Evolutionary conservation across 2,888 invertebrate species (phyloP), one percentile per base, ranked within the genome.

Genomic region (Cephus spinipes): DNA sequence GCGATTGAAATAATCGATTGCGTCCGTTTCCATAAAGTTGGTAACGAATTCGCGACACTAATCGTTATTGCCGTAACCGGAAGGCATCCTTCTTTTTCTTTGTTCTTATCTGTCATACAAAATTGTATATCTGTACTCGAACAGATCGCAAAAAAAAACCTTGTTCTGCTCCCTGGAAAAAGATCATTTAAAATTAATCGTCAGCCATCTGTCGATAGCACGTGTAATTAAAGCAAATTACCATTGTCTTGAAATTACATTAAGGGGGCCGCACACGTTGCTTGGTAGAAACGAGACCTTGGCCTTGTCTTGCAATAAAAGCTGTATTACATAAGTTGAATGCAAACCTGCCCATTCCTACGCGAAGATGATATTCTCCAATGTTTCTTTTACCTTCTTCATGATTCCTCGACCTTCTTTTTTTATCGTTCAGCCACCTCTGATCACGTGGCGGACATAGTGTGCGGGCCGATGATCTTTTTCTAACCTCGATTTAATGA

Each of bases 271-370:
- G 23, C 55, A 55, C 55, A 55, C 55, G 55, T 55, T 23, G 55
- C 23, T 23, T 55, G 2, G 9, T 9, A 55, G 55, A 23, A 55
- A 9, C 55, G 76, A 80, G 87, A 87, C 89, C 89, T 89, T 88
- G 87, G 88, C 89, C 88, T 89, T 89, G 89, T 86, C 86, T 87
- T 81, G 82, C 84, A 83, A 82, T 83, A 86, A 85, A 85, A 55
- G 55, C 55, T 55, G 87, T 82, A 83, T 89, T 89, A 88, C 88
- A 85, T 89, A 88, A 89, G 87, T 55, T 2, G 9, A 55, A 23
- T 23, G 55, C 23, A 23, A 55, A 23, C 55, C 55, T 23, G 23
- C 55, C 9, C 55, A 55, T 55, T 9, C 23, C 55, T 55, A 55
- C 55, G 55, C 1, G 55, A 55, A 23, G 55, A 55, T 55, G 55